phyloP scores from a whole-genome alignment of 2,113 vertebrate genomes.

The Tychaedon coryphoeus region DNA sequence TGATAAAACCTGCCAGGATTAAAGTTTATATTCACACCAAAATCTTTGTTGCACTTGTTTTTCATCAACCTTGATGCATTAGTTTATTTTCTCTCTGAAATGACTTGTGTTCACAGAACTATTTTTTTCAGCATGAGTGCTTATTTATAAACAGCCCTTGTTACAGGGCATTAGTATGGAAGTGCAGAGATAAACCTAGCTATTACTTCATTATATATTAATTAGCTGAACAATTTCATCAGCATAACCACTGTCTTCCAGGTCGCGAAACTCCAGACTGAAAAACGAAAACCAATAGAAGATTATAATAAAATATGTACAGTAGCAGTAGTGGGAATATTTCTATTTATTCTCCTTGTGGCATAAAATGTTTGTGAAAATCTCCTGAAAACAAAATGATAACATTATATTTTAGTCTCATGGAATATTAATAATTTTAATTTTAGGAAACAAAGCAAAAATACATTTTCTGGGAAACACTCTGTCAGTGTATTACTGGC shows the following conservation, averaged over 20 bases:
- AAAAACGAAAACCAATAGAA: conserved; percentile 1
- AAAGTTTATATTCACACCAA: neutral
- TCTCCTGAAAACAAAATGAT: neutral
- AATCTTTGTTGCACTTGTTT: neutral
- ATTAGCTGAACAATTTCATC: conserved; percentile 57
- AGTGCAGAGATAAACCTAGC: conserved; percentile 4
- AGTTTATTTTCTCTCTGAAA: neutral
- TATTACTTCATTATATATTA: conserved; percentile 50
- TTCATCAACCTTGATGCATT: neutral
- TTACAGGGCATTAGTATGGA: neutral
- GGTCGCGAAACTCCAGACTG: neutral
- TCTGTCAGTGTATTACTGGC: neutral
- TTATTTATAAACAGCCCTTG: conserved; percentile 15
- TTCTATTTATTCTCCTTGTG: neutral
- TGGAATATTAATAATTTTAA: conserved; percentile 5
- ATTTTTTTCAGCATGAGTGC: neutral
- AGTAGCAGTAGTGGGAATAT: neutral
- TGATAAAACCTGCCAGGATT: neutral
- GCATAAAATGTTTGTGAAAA: neutral
- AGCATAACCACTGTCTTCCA: neutral
- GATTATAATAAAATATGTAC: neutral
- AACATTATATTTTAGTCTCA: neutral
- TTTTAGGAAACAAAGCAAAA: conserved; percentile 4
- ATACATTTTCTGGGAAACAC: neutral
- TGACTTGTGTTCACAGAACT: neutral